phyloP scores from a whole-genome alignment of 2,797 vertebrate species.

The Syngnathus rostellatus region DNA sequence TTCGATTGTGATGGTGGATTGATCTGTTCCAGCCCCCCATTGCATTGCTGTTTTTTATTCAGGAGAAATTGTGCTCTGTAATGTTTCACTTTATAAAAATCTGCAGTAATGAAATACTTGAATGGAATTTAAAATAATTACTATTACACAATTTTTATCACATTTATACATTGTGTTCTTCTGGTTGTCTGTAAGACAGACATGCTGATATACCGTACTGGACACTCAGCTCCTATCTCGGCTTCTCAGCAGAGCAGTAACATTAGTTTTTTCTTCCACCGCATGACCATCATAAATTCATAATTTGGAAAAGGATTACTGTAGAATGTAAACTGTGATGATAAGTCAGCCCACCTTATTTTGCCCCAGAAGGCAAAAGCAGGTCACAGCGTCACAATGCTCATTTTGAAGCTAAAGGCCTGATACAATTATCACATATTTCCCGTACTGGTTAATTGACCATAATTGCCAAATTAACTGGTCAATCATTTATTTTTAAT shows the following conservation, averaged over 20 bases:
- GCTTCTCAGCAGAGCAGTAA: neutral
- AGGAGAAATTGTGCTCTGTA: too few species aligned
- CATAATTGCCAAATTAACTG: constrained; percentile 79
- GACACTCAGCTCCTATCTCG: neutral
- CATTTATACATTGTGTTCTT: too few species aligned
- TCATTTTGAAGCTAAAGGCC: constrained; percentile 38
- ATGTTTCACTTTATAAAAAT: too few species aligned
- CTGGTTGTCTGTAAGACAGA: neutral
- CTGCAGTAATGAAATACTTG: too few species aligned
- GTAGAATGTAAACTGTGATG: neutral
- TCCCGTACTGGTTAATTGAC: constrained; percentile 74
- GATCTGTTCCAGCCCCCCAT: too few species aligned
- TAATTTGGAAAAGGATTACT: neutral
- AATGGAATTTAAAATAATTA: too few species aligned
- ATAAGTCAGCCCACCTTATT: constrained; percentile 3
- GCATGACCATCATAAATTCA: neutral
- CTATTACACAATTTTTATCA: too few species aligned
- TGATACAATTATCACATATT: constrained; percentile 55
- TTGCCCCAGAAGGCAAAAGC: constrained; percentile 37
- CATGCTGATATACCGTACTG: neutral
- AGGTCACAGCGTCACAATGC: constrained; percentile 58
- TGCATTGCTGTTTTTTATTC: too few species aligned
- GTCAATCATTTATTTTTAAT: constrained; percentile 77
- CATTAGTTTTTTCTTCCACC: neutral
- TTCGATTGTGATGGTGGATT: too few species aligned